Evolutionary conservation across 2,888 invertebrate species (phyloP).

Genomic region (Diogma glabrata): DNA sequence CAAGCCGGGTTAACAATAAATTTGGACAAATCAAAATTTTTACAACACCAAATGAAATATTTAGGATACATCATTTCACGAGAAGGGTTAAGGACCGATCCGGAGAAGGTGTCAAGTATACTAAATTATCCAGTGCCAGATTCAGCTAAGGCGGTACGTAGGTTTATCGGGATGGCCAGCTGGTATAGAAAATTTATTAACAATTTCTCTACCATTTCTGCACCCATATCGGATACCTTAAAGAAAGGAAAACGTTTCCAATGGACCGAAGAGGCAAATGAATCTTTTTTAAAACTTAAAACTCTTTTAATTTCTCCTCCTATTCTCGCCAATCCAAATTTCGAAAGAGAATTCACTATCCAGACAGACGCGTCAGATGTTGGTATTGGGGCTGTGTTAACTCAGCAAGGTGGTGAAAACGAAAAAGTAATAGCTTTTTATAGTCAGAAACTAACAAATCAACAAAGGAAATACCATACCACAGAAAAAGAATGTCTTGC

Average conservation of each 20-base stretch:
- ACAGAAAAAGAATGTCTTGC: no score
- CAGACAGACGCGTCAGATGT: no score
- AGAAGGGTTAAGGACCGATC: constrained; percentile 15
- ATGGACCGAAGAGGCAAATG: background rate
- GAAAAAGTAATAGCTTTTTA: constrained; percentile 11
- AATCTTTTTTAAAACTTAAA: constrained; percentile 7
- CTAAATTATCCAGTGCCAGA: constrained; percentile 3
- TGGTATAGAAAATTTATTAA: no score
- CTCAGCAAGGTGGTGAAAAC: no score
- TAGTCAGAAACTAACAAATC: no score
- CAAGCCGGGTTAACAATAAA: no score
- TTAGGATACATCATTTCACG: constrained; percentile 19
- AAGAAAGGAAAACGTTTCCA: no score
- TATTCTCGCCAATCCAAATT: constrained; percentile 5
- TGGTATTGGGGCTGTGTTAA: no score
- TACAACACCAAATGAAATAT: constrained; percentile 12
- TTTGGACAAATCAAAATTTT: constrained; percentile 16
- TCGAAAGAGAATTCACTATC: background rate
- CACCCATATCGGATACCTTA: no score
- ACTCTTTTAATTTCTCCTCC: background rate
- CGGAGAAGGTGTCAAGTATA: constrained; percentile 1
- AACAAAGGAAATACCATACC: no score
- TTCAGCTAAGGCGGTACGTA: background rate
- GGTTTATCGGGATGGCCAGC: background rate
- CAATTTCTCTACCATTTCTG: no score